Evolutionary conservation across 2,113 vertebrate genomes (phyloP), one percentile per base, ranked within the genome.

Genomic region (Mormyrus iriodes): DNA sequence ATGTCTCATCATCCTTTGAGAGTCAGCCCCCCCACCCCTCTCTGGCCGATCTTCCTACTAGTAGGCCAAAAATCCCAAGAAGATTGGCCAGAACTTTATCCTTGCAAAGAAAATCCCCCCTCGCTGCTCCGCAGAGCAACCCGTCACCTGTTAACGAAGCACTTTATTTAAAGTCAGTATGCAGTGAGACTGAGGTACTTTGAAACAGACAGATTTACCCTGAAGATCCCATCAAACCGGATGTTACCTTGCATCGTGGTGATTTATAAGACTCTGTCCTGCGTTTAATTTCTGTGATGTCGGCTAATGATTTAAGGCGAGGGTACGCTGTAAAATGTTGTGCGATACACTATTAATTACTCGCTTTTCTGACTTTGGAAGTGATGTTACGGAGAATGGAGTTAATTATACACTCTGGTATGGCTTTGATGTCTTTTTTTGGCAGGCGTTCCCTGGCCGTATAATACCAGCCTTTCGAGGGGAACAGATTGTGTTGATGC

Each of bases 401-500:
- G 90, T 93, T 95, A 93, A 94, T 95, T 93, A 93, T 31, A 86
- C 88, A 84, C 91, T 90, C 86, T 3, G 90, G 92, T 89, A 85
- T 90, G 89, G 90, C 93, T 91, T 89, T 86, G 92, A 88, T 93
- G 89, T 94, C 91, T 92, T 90, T 92, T 92, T 92, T 89, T 91
- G 61, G 90, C 52, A 88, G 90, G 89, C 89, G 89, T 89, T 12
- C 89, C 91, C 91, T 93, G 94, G 94, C 94, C 93, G 95, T 96
- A 95, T 95, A 95, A 95, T 93, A 94, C 95, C 94, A 92, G 93
- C 92, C 92, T 90, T 92, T 94, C 90, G 93, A 94, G 94, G 93
- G 92, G 92, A 94, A 94, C 95, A 95, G 93, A 96, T 95, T 95
- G 95, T 93, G 93, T 92, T 95, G 93, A 94, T 95, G 95, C 91